phyloP scores from a whole-genome alignment of 2,888 invertebrate species.

The Drosophila monieri region DNA sequence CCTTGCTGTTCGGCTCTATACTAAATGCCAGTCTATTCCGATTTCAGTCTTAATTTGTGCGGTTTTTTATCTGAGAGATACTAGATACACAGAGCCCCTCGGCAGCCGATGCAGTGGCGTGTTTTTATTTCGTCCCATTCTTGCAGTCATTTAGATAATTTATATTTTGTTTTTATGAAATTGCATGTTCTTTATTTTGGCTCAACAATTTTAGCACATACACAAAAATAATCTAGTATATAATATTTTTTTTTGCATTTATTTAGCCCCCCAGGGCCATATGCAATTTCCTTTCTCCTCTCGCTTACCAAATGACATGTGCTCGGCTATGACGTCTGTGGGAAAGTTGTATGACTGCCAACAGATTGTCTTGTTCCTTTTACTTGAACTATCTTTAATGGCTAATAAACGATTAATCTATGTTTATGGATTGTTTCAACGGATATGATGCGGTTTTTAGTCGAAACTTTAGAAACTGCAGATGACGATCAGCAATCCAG shows the following conservation, averaged over 20 bases:
- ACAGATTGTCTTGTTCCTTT: conserved; percentile 39
- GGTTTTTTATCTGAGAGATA: conserved; percentile 46
- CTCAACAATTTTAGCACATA: conserved; percentile 24
- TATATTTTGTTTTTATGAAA: conserved; percentile 38
- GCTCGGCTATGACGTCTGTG: conserved; percentile 61
- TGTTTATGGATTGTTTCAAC: conserved; percentile 6
- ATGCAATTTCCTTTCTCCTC: conserved; percentile 38
- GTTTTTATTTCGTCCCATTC: conserved; percentile 34
- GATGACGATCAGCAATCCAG: too few relatives aligned
- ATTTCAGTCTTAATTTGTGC: conserved; percentile 41
- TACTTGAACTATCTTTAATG: conserved; percentile 28
- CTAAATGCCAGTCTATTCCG: conserved; percentile 28
- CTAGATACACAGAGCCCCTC: conserved; percentile 6
- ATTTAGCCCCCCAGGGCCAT: conserved; percentile 3
- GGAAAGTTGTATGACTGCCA: conserved; percentile 53
- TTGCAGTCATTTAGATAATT: conserved; percentile 37
- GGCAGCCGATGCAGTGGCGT: conserved; percentile 37
- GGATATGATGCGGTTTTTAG: conserved; percentile 17
- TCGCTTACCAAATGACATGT: conserved; percentile 54
- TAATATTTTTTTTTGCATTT: conserved; percentile 21
- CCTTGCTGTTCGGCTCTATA: conserved; percentile 29
- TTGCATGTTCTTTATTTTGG: conserved; percentile 30
- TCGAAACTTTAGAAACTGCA: not conserved
- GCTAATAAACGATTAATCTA: conserved; percentile 17
- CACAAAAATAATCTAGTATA: conserved; percentile 28